Percentiles rank a stretch among this genome's conserved stretches.
Evolutionary conservation across 2,888 invertebrate genomes (phyloP).

Genomic region (Polylopha cassiicola): DNA sequence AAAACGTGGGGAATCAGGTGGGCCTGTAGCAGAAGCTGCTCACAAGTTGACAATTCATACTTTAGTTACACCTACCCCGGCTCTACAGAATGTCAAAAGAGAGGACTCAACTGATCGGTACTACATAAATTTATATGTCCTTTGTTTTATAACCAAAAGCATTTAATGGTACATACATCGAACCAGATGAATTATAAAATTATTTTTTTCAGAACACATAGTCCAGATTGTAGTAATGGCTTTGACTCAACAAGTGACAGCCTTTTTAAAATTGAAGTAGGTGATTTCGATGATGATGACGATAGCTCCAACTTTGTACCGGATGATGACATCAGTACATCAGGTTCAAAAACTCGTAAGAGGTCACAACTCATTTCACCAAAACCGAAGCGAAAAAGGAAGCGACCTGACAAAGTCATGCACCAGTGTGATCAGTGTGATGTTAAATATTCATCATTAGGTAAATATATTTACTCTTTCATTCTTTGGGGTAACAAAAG

Average conservation of each 20-base stretch:
- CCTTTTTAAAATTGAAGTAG: conserved; percentile 40
- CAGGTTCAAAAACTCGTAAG: conserved; percentile 23
- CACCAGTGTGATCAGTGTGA: conserved; percentile 63
- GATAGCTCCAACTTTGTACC: conserved; percentile 33
- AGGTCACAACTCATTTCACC: conserved; percentile 22
- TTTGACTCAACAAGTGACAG: conserved; percentile 27
- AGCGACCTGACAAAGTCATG: conserved; percentile 39
- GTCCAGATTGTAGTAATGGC: conserved; percentile 42
- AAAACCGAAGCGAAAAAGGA: conserved; percentile 34
- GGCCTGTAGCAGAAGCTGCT: conserved; percentile 38
- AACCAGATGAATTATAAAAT: too few relatives aligned
- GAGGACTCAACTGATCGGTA: conserved; percentile 34
- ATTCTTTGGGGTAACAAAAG: too few relatives aligned
- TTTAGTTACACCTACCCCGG: conserved; percentile 22
- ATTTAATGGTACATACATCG: too few relatives aligned
- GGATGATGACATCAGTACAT: conserved; percentile 31
- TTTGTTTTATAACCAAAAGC: too few relatives aligned
- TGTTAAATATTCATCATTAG: conserved; percentile 55
- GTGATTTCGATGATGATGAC: conserved; percentile 42
- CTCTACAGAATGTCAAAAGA: conserved; percentile 31
- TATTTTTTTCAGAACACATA: conserved; percentile 47
- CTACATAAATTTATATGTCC: not conserved
- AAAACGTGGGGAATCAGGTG: conserved; percentile 36
- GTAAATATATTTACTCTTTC: conserved; percentile 33
- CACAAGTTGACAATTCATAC: conserved; percentile 47